Conservation (phyloP, 1,140 invertebrate genomes). For the Anadara kagoshimensis region DNA sequence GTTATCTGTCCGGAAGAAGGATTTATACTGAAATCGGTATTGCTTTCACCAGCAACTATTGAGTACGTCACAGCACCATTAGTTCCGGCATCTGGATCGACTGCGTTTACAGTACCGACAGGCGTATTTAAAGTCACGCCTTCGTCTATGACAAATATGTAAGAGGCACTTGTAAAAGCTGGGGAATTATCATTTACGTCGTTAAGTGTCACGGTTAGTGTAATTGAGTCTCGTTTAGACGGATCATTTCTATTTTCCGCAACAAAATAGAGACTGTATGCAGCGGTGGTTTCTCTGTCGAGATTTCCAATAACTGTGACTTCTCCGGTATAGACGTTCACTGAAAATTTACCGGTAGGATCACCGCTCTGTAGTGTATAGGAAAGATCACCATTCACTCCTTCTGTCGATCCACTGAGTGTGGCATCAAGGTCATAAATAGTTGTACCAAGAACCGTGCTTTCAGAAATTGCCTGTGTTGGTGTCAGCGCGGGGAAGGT, state of each 20-base stretch:
- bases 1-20: slow-evolving; percentile 92
- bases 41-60: slow-evolving; percentile 69
- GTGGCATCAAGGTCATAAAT: slow-evolving; percentile 34
- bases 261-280: slow-evolving; percentile 34
- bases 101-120: slow-evolving; percentile 91
- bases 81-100: slow-evolving; percentile 93
- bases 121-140: slow-evolving; percentile 91
- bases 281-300: slow-evolving; percentile 46
- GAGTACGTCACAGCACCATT: slow-evolving; percentile 85
- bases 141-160: slow-evolving; percentile 55
- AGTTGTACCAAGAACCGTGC: slow-evolving; percentile 15
- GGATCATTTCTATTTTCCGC: slow-evolving; percentile 75
- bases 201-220: slow-evolving; percentile 65
- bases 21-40: slow-evolving; percentile 88
- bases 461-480: slow-evolving; percentile 12
- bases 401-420: slow-evolving; percentile 19
- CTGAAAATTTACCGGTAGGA: slow-evolving; percentile 39
- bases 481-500: neutral
- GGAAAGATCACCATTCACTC: slow-evolving; percentile 83
- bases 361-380: slow-evolving; percentile 89
- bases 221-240: slow-evolving; percentile 32
- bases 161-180: slow-evolving; percentile 77
- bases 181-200: slow-evolving; percentile 95
- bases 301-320: slow-evolving; percentile 43
- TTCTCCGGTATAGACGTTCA: slow-evolving; percentile 38